Conservation (phyloP, 2,113 vertebrate genomes). For the Perca schrenkii region DNA sequence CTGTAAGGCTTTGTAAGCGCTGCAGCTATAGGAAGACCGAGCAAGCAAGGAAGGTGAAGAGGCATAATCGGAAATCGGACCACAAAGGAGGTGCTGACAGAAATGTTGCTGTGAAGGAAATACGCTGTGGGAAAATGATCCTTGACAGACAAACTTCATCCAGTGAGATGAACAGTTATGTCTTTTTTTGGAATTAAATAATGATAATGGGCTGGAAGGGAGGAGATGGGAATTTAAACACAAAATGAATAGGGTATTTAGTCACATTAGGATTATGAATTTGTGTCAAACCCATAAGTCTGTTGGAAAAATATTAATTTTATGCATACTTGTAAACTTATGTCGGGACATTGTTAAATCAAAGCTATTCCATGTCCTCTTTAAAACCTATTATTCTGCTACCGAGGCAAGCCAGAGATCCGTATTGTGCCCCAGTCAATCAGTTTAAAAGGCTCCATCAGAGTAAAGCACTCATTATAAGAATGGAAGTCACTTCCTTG, state of each 20-base stretch:
- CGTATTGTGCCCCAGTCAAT: slow-evolving; percentile 44
- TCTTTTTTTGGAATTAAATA: slow-evolving; percentile 17
- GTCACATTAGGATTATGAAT: slow-evolving; percentile 5
- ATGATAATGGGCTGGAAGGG: slow-evolving; percentile 7
- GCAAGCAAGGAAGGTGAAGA: not conserved
- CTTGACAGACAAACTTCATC: slow-evolving; percentile 20
- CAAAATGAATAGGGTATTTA: not conserved
- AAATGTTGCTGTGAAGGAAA: slow-evolving; percentile 32
- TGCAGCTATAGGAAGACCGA: not conserved
- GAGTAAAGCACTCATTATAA: slow-evolving; percentile 52
- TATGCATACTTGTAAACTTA: not conserved
- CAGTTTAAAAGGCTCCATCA: slow-evolving; percentile 62
- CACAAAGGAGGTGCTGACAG: slow-evolving; percentile 35
- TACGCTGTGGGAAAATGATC: slow-evolving; percentile 7
- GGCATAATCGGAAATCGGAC: slow-evolving; percentile 19
- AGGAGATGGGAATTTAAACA: slow-evolving; percentile 5
- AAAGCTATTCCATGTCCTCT: slow-evolving; percentile 15
- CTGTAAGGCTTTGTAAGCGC: not conserved
- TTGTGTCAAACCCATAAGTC: slow-evolving; percentile 1
- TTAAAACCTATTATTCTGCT: slow-evolving; percentile 41
- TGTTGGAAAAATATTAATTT: slow-evolving; percentile 1
- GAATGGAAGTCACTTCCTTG: slow-evolving; percentile 59
- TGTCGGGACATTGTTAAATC: slow-evolving; percentile 5
- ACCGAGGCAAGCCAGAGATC: slow-evolving; percentile 21
- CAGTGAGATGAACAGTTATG: not conserved